A percentile compares a stretch with the other conserved stretches of the same genome.
Evolutionary conservation across 2,797 vertebrate species (phyloP).

Genomic region (Notamacropus eugenii): DNA sequence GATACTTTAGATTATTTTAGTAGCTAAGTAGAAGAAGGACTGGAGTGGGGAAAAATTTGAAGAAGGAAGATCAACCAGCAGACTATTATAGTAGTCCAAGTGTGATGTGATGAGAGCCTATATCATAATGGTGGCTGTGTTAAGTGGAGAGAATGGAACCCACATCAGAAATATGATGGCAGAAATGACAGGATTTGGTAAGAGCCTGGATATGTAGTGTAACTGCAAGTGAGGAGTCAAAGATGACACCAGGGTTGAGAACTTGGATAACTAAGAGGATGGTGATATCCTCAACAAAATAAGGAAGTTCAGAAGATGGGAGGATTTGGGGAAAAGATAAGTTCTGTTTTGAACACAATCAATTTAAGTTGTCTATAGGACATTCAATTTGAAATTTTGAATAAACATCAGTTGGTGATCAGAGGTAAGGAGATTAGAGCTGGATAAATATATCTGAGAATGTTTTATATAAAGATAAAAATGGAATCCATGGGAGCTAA

Average conservation of each 20-base stretch:
- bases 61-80: neutral
- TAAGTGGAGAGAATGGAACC: neutral
- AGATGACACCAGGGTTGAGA: neutral
- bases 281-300: neutral
- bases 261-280: neutral
- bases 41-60: neutral
- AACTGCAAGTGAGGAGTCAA: neutral
- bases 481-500: neutral
- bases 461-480: neutral
- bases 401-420: neutral
- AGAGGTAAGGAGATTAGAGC: neutral
- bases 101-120: neutral
- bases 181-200: neutral
- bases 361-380: neutral
- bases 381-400: neutral
- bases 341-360: neutral
- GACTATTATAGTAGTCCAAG: neutral
- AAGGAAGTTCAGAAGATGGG: neutral
- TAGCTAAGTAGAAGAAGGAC: neutral
- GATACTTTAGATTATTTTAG: neutral
- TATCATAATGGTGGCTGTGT: neutral
- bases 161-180: neutral
- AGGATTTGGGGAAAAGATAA: neutral
- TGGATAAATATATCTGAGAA: neutral
- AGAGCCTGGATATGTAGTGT: neutral